Base-by-base conservation (phyloP, 2,888 invertebrate genomes). In the Xestia sexstrigata region DNA sequence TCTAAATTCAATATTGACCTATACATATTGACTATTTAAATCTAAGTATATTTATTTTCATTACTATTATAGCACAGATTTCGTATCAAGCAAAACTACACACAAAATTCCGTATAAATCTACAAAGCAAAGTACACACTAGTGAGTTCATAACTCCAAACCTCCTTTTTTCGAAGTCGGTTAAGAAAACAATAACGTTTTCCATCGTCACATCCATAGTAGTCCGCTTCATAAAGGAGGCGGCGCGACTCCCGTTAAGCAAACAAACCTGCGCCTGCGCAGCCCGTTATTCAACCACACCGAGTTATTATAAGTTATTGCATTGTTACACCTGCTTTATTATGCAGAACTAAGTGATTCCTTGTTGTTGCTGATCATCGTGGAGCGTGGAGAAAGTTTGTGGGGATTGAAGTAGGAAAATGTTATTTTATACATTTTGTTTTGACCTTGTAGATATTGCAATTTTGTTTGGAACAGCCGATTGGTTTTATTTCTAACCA, bases 181-280 rank as follows among this genome's bases (percentile, higher is more conserved):
- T 20, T 26, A 63, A 35, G 17, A 66, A 74, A 30, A 73, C 55
- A 52, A 71, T 20, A 55, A 62, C 35, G 66, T 68, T 74, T 70
- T 73, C 11, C 39, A 66, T 45, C 23, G 20, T 39, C 63, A 70
- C n/a, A n/a, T 76, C 42, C n/a, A 30, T 70, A 70, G 79, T 79
- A 63, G 72, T 45, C 69, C 76, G 13, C 65, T 68, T 67, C 35
- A 63, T 47, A 70, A 70, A 47, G 30, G 52, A 83, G 85, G 83
- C 83, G 79, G 74, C 70, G 70, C 83, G 70, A 79, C 88, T 91
- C 90, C 92, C 92, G 93, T 93, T 93, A 93, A 92, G 81, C 86
- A 92, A 93, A 93, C 92, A 91, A 78, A 84, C 79, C 83, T 87
- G 87, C 84, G 84, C 85, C 26, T 70, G 81, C 84, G 80, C 85